Evolutionary conservation across 2,113 vertebrate genomes (phyloP).

Genomic region (Cyanoderma ruficeps): DNA sequence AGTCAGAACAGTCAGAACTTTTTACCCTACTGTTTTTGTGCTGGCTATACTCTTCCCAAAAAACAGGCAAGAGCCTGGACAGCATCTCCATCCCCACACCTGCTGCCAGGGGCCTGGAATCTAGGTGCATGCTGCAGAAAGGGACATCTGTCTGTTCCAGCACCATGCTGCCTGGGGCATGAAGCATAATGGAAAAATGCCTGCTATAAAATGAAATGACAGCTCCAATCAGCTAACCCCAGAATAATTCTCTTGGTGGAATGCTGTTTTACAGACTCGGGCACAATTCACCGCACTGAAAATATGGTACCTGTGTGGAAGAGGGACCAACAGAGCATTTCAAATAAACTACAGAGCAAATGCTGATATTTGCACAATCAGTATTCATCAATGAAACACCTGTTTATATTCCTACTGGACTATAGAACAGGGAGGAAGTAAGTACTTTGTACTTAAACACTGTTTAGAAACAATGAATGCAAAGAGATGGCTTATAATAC

Average conservation of each 20-base stretch:
- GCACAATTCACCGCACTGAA: background rate
- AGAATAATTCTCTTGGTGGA: background rate
- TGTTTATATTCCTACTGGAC: background rate
- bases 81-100: background rate
- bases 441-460: background rate
- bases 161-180: rapidly evolving
- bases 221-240: background rate
- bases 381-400: background rate
- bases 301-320: background rate
- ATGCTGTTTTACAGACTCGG: background rate
- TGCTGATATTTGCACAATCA: background rate
- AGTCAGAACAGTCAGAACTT: background rate
- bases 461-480: background rate
- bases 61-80: background rate
- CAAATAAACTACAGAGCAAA: background rate
- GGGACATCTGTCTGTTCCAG: background rate
- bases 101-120: background rate
- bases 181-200: background rate
- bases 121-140: rapidly evolving
- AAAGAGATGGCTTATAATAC: background rate
- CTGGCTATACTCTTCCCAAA: background rate
- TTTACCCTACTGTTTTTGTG: background rate
- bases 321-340: background rate
- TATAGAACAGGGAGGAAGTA: background rate
- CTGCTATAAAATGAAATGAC: background rate